Percentiles rank a stretch among this genome's conserved stretches.
Evolutionary conservation across 1,140 invertebrate genomes (phyloP).

Genomic region (Cydia pomonella): DNA sequence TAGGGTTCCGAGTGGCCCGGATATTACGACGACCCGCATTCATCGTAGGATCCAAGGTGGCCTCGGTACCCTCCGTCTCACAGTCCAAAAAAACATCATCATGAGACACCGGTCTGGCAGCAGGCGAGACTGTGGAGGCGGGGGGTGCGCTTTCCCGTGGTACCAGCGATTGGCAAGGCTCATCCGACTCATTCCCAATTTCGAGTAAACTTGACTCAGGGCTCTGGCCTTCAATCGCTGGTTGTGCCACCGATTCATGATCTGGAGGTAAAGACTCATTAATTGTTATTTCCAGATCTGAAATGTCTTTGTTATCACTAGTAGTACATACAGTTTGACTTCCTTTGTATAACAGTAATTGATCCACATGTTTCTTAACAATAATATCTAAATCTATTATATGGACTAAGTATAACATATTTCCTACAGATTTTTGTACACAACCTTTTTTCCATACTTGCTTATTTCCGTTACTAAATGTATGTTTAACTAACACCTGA

Average conservation of each 20-base stretch:
- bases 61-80: not conserved
- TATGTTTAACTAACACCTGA: slow-evolving; percentile 13
- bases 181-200: no score
- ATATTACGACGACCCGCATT: no score
- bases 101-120: not conserved
- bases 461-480: slow-evolving; percentile 25
- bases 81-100: not conserved
- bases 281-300: no score
- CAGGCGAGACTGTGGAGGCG: not conserved
- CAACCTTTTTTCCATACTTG: slow-evolving; percentile 11
- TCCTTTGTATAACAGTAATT: slow-evolving; percentile 24
- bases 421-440: not conserved
- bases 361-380: slow-evolving; percentile 25
- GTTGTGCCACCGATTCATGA: no score
- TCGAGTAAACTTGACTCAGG: no score
- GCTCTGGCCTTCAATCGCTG: no score
- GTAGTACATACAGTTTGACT: not conserved
- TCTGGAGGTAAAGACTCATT: no score
- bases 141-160: no score
- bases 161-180: no score
- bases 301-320: not conserved
- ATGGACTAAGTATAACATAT: no score
- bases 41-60: not conserved
- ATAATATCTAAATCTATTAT: slow-evolving; percentile 27
- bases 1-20: no score